Base-by-base conservation (phyloP, 2,113 vertebrate species). In the Hippocampus guttulatus region DNA sequence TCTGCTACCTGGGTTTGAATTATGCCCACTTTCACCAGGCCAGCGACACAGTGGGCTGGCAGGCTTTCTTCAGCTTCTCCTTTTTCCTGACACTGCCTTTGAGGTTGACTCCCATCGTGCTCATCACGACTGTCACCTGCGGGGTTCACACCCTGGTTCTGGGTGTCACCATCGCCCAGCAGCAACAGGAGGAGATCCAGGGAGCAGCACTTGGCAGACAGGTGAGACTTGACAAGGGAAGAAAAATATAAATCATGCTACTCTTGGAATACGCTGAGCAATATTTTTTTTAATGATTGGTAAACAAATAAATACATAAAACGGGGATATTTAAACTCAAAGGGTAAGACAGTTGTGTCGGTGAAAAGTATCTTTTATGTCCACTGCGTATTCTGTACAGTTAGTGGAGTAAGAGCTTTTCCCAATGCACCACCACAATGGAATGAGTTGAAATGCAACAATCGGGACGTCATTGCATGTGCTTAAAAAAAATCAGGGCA, bases 41-140 rank as follows among this genome's bases (percentile, higher is more conserved):
- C 86, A 94, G 95, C 0, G 96, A 98, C 92, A 96, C 96, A 0
- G 96, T 96, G 67, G 96, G 96, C 74, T 98, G 96, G 96, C 96
- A 96, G 83, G 94, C 94, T 11, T 98, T 98, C 89, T 98, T 98
- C 52, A 87, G 95, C 88, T 98, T 98, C 86, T 95, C 95, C 72
- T 95, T 94, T 86, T 98, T 98, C 87, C 91, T 98, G 81, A 97
- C 95, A 0, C 83, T 96, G 81, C 96, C 96, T 0, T 84, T 98
- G 76, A 92, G 94, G 64, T 89, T 98, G 74, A 94, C 93, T 1
- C 95, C 95, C 81, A 95, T 98, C 1, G 93, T 97, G 21, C 85
- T 95, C 73, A 92, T 98, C 91, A 94, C 95, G 0, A 73, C 92
- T 2, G 73, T 94, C 45, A 94, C 95, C 82, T 98, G 96, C 9